Evolutionary conservation across 2,888 invertebrate species (phyloP), one percentile per base, ranked within the genome.

Genomic region (Euspilapteryx auroguttella): DNA sequence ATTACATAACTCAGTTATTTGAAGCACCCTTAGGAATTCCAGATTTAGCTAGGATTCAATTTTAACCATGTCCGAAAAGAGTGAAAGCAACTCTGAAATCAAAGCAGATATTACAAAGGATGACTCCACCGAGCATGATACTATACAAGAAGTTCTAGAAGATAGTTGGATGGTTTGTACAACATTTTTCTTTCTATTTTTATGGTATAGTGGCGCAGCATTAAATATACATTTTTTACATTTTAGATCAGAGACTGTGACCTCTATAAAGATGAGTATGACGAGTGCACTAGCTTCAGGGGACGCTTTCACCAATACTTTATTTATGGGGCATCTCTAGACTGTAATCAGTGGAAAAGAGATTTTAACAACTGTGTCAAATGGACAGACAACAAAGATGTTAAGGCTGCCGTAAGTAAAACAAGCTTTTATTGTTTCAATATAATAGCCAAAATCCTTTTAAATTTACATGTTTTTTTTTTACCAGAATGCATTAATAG

Each of bases 231-330:
- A n/a, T n/a, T n/a, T n/a, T n/a, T n/a, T n/a, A n/a, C n/a, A 44
- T 71, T 65, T 13, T 50, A 92, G 92, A 83, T 93, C 27, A 77
- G 89, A 40, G 83, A 86, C 4, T 92, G 92, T 55, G 59, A 79
- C n/a, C 43, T 81, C n/a, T 94, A 94, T 48, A 79, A 86, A 42
- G 87, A 85, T 29, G 93, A 94, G 66, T 90, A 89, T 47, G 73
- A 78, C 12, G 91, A 93, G 38, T 94, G 94, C 52, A 84, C 66
- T 28, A 85, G 87, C 40, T 64, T 89, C 12, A 82, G 66, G 56
- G 86, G 79, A 1, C 77, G 92, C 37, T 90, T 94, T 44, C 86
- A 94, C 52, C 94, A 94, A 58, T 87, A 90, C 52, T 95, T 92
- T 51, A 79, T 93, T 32, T 77, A 78, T 58, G 94, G 94, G 1